Conservation (phyloP, 2,797 vertebrate genomes). For the Diplodus sargus region DNA sequence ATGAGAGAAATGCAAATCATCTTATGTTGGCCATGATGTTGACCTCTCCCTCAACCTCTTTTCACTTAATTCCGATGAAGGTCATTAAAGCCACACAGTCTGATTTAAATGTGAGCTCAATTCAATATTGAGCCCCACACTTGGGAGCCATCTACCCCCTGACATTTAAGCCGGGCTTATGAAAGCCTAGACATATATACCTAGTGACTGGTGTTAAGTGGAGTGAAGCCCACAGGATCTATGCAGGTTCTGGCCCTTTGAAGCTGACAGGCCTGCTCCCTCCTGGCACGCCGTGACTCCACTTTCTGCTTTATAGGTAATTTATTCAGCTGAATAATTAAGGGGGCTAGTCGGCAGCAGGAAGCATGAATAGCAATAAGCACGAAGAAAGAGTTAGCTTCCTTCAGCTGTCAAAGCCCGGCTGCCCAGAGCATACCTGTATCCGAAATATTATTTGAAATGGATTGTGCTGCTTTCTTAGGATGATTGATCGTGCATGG, state of each 20-base stretch:
- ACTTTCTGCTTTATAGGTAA: constrained; percentile 81
- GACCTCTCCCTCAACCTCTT: constrained; percentile 69
- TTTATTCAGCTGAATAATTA: constrained; percentile 85
- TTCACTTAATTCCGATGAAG: constrained; percentile 77
- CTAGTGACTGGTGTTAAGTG: constrained; percentile 83
- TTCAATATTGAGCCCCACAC: constrained; percentile 67
- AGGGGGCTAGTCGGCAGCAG: constrained; percentile 70
- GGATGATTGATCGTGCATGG: constrained; percentile 37
- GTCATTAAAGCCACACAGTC: constrained; percentile 70
- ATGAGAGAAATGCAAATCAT: constrained; percentile 59
- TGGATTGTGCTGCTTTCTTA: constrained; percentile 49
- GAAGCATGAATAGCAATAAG: constrained; percentile 81
- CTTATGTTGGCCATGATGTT: constrained; percentile 51
- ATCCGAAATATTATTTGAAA: constrained; percentile 61
- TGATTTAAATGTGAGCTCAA: constrained; percentile 75
- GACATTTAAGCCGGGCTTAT: constrained; percentile 76
- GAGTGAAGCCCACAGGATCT: constrained; percentile 78
- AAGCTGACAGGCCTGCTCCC: constrained; percentile 81
- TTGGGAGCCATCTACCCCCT: constrained; percentile 66
- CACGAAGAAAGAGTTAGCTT: constrained; percentile 62
- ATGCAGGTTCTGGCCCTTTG: constrained; percentile 79
- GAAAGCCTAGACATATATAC: constrained; percentile 77
- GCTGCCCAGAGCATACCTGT: constrained; percentile 62
- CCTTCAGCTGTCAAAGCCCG: constrained; percentile 60
- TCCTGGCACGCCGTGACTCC: constrained; percentile 78